These are phyloP conservation scores for Menura novaehollandiae DNA, from an alignment of 2,113 vertebrate genomes.

Conservation along the genomic window DNA sequence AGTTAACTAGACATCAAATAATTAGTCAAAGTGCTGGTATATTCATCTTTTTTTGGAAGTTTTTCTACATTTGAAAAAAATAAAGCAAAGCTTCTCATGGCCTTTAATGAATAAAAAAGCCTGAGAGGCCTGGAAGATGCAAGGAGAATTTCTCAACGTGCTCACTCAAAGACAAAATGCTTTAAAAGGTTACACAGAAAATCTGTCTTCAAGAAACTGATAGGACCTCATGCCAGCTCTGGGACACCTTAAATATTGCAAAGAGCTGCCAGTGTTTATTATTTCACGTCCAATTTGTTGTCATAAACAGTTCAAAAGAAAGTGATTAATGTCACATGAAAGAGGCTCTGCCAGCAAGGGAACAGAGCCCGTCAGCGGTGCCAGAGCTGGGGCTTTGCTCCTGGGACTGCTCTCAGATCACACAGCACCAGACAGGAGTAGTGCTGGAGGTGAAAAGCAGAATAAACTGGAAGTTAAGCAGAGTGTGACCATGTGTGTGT, in stretches of 20 bases:
- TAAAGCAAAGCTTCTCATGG: neutral
- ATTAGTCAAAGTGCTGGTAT: neutral
- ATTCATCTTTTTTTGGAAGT: neutral
- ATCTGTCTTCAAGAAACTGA: slow-evolving; percentile 7
- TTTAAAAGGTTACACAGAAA: neutral
- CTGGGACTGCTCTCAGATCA: neutral
- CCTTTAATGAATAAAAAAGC: neutral
- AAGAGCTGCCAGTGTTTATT: slow-evolving; percentile 18
- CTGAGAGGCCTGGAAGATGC: neutral
- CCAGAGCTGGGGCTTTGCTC: neutral
- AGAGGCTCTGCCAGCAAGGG: neutral
- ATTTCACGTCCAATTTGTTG: slow-evolving; percentile 23
- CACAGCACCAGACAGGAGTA: neutral
- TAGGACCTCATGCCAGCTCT: neutral
- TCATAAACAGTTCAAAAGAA: slow-evolving; percentile 36
- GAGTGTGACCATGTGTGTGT: neutral
- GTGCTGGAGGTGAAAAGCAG: slow-evolving; percentile 14
- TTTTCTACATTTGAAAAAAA: neutral
- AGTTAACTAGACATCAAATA: neutral
- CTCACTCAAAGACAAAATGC: neutral
- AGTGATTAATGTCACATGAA: slow-evolving; percentile 17
- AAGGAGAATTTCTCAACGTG: neutral
- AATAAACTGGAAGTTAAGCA: neutral
- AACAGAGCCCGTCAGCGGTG: neutral
- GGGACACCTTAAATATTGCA: neutral